Conservation (phyloP, 2,797 vertebrate genomes). For the Percopsis omiscomaycus region DNA sequence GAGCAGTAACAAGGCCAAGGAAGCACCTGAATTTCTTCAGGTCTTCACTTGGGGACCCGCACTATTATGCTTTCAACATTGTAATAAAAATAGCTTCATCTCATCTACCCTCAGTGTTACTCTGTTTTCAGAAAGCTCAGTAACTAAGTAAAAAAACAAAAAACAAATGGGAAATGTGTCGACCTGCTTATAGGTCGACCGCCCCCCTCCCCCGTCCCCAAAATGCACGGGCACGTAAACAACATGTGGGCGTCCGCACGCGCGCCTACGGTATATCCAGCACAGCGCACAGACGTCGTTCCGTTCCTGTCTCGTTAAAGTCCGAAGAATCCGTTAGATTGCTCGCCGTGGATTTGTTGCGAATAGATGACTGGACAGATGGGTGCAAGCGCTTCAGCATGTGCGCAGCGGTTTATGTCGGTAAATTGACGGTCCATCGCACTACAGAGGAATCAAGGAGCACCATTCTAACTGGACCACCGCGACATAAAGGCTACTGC, state of each 20-base stretch:
- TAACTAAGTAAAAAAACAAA: neutral
- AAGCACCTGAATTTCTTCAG: too few species aligned
- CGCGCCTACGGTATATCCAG: neutral
- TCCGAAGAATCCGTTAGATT: constrained; percentile 46
- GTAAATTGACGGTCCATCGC: constrained; percentile 38
- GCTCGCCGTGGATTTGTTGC: constrained; percentile 56
- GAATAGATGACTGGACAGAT: constrained; percentile 19
- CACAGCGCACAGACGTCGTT: constrained; percentile 19
- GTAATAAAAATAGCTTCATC: too few species aligned
- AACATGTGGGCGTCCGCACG: neutral
- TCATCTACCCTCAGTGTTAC: too few species aligned
- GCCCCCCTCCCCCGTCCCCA: neutral
- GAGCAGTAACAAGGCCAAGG: constrained; percentile 22
- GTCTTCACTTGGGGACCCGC: too few species aligned
- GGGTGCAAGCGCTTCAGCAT: constrained; percentile 44
- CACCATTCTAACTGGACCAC: too few species aligned
- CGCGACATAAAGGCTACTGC: too few species aligned
- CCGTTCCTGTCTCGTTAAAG: constrained; percentile 71
- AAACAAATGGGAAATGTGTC: neutral
- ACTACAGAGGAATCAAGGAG: constrained; percentile 8
- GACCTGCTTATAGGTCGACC: neutral
- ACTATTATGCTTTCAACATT: too few species aligned
- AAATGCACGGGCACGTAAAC: constrained; percentile 9
- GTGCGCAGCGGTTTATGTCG: constrained; percentile 35
- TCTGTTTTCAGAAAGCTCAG: too few species aligned